These are phyloP conservation scores for Thalassarche chlororhynchos DNA, from an alignment of 2,113 vertebrate genomes.

Conservation along the genomic window DNA sequence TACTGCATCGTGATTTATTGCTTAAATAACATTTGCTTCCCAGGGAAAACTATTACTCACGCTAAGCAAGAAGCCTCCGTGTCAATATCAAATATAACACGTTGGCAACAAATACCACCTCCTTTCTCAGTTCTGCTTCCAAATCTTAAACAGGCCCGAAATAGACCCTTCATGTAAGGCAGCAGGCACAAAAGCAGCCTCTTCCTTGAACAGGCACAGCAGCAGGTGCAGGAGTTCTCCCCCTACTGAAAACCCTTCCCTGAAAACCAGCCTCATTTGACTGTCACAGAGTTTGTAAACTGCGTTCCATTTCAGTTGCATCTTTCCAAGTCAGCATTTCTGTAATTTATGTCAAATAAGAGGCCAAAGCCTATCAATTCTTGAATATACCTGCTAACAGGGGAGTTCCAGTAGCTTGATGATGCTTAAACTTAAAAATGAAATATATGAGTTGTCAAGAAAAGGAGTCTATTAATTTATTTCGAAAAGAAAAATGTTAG, in stretches of 20 bases:
- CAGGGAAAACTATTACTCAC: not conserved
- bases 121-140: not conserved
- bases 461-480: not conserved
- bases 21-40: not conserved
- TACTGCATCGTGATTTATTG: not conserved
- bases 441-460: not conserved
- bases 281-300: not conserved
- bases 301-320: rapidly evolving
- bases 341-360: not conserved
- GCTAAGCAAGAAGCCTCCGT: not conserved
- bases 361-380: not conserved
- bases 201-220: not conserved
- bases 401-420: not conserved
- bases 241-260: not conserved
- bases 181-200: not conserved
- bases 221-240: not conserved
- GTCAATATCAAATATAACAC: not conserved
- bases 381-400: not conserved
- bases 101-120: not conserved
- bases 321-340: not conserved
- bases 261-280: not conserved
- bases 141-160: not conserved
- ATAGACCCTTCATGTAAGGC: not conserved
- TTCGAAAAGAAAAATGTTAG: not conserved
- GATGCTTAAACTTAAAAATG: not conserved